Evolutionary conservation across 2,888 invertebrate species (phyloP).

Genomic region (Thera obeliscata): DNA sequence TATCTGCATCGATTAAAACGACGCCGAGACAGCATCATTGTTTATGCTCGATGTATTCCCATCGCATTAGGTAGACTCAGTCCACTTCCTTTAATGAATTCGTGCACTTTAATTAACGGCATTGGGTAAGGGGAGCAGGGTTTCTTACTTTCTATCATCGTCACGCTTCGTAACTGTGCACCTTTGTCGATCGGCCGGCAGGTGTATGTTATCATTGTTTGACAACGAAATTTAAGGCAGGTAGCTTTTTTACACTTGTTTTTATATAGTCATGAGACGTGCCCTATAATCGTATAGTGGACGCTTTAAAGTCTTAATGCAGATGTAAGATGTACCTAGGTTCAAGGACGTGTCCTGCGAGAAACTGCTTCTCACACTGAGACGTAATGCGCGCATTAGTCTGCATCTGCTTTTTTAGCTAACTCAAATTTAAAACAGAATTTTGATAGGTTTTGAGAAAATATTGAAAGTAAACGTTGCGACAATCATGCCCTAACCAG

Average conservation of each 20-base stretch:
- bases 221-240: constrained; percentile 35
- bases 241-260: constrained; percentile 34
- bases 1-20: constrained; percentile 34
- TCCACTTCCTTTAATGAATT: constrained; percentile 62
- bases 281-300: too few relatives aligned
- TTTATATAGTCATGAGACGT: constrained; percentile 4
- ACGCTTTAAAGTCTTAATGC: too few relatives aligned
- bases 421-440: too few relatives aligned
- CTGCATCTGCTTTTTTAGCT: too few relatives aligned
- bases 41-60: constrained; percentile 43
- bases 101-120: constrained; percentile 59
- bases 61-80: constrained; percentile 43
- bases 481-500: too few relatives aligned
- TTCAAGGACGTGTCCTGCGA: not conserved
- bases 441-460: too few relatives aligned
- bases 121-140: constrained; percentile 55
- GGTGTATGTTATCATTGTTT: constrained; percentile 46
- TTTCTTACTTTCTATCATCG: constrained; percentile 65
- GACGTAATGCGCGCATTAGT: too few relatives aligned
- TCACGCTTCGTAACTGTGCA: constrained; percentile 53
- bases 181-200: constrained; percentile 52
- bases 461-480: too few relatives aligned
- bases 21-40: constrained; percentile 45
- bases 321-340: too few relatives aligned
- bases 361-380: not conserved